phyloP scores from a whole-genome alignment of 2,888 invertebrate genomes.

The Argyresthia goedartella region DNA sequence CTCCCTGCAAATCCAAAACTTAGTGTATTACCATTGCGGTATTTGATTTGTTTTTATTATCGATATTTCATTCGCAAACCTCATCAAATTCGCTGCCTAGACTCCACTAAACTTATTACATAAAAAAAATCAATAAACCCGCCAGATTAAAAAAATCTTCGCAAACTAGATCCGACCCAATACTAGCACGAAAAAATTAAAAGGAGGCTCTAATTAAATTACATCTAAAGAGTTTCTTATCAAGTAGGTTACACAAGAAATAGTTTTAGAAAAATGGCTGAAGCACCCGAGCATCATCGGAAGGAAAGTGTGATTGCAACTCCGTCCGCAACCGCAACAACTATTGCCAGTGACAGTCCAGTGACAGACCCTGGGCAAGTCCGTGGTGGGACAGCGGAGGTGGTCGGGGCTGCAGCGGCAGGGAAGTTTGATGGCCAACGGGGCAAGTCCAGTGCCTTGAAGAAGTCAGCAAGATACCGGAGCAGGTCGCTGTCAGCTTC shows the following conservation, averaged over 20 bases:
- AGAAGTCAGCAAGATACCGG: slow-evolving; percentile 89
- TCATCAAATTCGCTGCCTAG: background rate
- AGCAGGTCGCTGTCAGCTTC: slow-evolving; percentile 94
- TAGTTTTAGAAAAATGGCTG: slow-evolving; percentile 35
- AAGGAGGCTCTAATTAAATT: background rate
- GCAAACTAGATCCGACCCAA: background rate
- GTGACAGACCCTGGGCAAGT: slow-evolving; percentile 82
- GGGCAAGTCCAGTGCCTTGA: slow-evolving; percentile 79
- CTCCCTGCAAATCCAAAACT: background rate
- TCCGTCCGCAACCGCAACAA: slow-evolving; percentile 18
- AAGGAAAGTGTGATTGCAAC: slow-evolving; percentile 50
- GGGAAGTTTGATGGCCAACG: slow-evolving; percentile 57
- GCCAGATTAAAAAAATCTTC: background rate
- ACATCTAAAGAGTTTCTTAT: background rate
- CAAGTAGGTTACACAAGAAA: background rate
- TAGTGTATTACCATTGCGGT: background rate
- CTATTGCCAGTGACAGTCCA: slow-evolving; percentile 78
- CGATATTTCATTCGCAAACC: background rate
- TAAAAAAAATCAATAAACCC: background rate
- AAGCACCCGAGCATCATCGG: slow-evolving; percentile 38
- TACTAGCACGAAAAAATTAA: background rate
- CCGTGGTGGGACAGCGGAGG: slow-evolving; percentile 31
- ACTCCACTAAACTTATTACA: background rate
- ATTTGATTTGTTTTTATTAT: background rate
- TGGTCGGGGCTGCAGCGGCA: slow-evolving; percentile 34